Evolutionary conservation across 2,113 vertebrate genomes (phyloP).

Genomic region (Callaeas wilsoni): DNA sequence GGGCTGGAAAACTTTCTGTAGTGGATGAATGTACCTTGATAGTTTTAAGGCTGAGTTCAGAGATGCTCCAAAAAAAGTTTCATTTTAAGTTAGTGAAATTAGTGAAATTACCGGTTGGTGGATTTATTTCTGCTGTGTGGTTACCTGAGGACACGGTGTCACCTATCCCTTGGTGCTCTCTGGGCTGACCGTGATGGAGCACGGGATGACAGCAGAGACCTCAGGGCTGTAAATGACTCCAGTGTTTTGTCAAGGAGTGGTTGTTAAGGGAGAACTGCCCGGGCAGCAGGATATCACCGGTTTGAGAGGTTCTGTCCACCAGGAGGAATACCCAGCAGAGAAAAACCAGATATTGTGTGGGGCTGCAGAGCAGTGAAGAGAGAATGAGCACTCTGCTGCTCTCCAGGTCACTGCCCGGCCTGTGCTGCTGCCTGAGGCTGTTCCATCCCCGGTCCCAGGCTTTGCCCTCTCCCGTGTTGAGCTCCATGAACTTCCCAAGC

Average conservation of each 20-base stretch:
- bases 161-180: not conserved
- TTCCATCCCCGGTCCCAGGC: not conserved
- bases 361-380: not conserved
- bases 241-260: not conserved
- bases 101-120: not conserved
- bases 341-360: not conserved
- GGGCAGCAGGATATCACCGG: not conserved
- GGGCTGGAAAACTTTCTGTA: not conserved
- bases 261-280: not conserved
- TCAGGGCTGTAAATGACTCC: not conserved
- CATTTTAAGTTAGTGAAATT: not conserved
- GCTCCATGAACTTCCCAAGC: not conserved
- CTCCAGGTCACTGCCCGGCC: not conserved
- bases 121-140: not conserved
- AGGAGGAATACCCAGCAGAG: not conserved
- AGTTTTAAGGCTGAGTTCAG: not conserved
- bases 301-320: not conserved
- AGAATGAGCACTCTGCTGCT: fast-evolving
- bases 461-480: not conserved
- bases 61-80: not conserved
- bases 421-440: fast-evolving
- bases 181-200: not conserved
- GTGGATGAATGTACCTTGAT: not conserved
- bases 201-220: not conserved
- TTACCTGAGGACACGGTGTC: not conserved